phyloP scores from a whole-genome alignment of 1,140 invertebrate genomes.

The Mesaphorura yosii region DNA sequence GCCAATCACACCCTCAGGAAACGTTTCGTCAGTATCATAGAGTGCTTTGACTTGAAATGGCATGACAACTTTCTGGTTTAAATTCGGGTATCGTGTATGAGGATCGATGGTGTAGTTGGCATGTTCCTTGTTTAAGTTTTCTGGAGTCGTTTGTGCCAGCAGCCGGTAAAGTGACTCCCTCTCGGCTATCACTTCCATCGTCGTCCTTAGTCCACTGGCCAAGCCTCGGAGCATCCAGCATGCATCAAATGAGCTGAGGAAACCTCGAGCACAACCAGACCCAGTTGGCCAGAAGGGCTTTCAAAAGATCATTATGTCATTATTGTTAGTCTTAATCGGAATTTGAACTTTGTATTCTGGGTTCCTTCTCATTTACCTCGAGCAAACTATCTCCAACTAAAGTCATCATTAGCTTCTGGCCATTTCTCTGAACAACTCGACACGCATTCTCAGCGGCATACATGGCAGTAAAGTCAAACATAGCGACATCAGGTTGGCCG shows the following conservation, averaged over 20 bases:
- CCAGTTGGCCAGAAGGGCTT: conserved; percentile 28
- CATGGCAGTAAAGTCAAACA: conserved; percentile 99
- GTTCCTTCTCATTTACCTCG: conserved; percentile 49
- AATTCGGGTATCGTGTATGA: conserved; percentile 52
- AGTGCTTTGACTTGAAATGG: conserved; percentile 48
- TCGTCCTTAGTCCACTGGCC: conserved; percentile 53
- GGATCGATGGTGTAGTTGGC: conserved; percentile 82
- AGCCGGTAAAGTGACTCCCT: conserved; percentile 85
- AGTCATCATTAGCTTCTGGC: conserved; percentile 67
- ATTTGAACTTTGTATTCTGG: neutral
- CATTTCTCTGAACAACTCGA: conserved; percentile 61
- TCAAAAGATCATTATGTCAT: neutral
- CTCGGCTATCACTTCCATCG: conserved; percentile 78
- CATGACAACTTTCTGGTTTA: conserved; percentile 46
- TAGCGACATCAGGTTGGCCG: conserved; percentile 93
- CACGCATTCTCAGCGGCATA: conserved; percentile 93
- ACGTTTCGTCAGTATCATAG: conserved; percentile 34
- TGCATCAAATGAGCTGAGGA: conserved; percentile 87
- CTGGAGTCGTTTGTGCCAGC: conserved; percentile 86
- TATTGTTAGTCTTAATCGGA: conserved; percentile 1
- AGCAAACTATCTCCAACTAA: conserved; percentile 92
- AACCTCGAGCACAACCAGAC: conserved; percentile 92
- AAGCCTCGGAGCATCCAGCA: conserved; percentile 87
- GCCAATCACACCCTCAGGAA: conserved; percentile 33
- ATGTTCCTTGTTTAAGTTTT: conserved; percentile 83